Conservation (phyloP, 1,140 invertebrate species). For the Battus philenor region DNA sequence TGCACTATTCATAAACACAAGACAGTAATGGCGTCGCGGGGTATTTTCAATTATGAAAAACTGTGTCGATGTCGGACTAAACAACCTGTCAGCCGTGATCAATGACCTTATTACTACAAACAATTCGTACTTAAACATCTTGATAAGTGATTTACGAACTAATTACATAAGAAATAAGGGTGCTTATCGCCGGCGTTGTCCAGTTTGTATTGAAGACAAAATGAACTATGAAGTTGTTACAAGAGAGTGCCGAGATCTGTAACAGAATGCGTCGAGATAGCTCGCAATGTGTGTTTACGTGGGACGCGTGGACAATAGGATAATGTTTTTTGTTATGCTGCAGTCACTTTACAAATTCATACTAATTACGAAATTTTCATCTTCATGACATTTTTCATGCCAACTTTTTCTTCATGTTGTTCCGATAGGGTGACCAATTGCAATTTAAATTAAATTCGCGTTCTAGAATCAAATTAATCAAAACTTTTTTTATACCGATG, state of each 20-base stretch:
- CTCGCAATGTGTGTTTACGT: slow-evolving; percentile 40
- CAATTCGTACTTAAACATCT: too few relatives aligned
- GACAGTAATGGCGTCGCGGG: slow-evolving; percentile 4
- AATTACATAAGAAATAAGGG: slow-evolving; percentile 19
- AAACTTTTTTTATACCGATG: too few relatives aligned
- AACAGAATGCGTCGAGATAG: slow-evolving; percentile 48
- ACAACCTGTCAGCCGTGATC: slow-evolving; percentile 40
- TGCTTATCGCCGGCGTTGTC: slow-evolving; percentile 5
- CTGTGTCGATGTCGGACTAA: slow-evolving; percentile 31
- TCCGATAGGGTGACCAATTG: too few relatives aligned
- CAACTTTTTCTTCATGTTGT: too few relatives aligned
- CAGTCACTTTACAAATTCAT: too few relatives aligned
- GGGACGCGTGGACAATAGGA: slow-evolving; percentile 36
- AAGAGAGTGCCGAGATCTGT: slow-evolving; percentile 32
- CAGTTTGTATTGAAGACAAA: slow-evolving; percentile 19
- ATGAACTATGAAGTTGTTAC: slow-evolving; percentile 45
- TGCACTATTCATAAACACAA: slow-evolving; percentile 7
- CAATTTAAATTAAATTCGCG: too few relatives aligned
- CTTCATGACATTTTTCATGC: too few relatives aligned
- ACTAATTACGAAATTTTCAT: too few relatives aligned
- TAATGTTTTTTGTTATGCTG: slow-evolving; percentile 32
- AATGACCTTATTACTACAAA: slow-evolving; percentile 41
- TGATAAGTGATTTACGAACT: too few relatives aligned
- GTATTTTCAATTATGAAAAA: slow-evolving; percentile 24
- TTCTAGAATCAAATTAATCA: too few relatives aligned